phyloP scores from a whole-genome alignment of 2,797 vertebrate genomes.

The Arnoldichthys spilopterus region DNA sequence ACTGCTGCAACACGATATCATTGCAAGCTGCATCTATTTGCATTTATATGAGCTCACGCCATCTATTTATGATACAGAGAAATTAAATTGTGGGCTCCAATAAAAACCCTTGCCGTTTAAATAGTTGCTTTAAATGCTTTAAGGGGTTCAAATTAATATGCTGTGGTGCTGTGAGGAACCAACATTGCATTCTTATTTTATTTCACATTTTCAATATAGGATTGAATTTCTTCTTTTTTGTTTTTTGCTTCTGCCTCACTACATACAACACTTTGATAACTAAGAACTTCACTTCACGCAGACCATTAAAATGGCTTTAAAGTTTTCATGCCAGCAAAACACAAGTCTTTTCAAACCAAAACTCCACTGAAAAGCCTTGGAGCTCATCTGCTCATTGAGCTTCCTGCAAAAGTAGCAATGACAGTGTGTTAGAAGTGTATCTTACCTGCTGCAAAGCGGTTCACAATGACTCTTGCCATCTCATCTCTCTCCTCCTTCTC shows the following conservation, averaged over 20 bases:
- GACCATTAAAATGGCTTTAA: background rate
- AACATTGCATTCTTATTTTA: background rate
- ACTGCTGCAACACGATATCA: too few species aligned
- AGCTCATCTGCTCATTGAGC: background rate
- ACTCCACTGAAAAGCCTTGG: background rate
- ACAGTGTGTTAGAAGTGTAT: background rate
- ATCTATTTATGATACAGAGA: too few species aligned
- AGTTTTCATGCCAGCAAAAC: background rate
- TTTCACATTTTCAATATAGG: background rate
- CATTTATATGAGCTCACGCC: too few species aligned
- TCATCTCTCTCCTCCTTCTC: slow-evolving; percentile 51
- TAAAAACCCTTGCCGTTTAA: too few species aligned
- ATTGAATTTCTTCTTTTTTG: too few species aligned
- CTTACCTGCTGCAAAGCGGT: slow-evolving; percentile 69
- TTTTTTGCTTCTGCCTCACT: background rate
- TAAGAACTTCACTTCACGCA: background rate
- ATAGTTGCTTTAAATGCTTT: too few species aligned
- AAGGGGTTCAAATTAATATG: too few species aligned
- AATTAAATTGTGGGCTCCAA: too few species aligned
- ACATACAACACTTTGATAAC: background rate
- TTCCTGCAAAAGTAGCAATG: background rate
- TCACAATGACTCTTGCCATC: slow-evolving; percentile 62
- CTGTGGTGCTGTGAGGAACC: too few species aligned
- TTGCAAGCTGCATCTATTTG: too few species aligned
- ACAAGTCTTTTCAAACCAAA: background rate